A percentile compares a stretch with the other conserved stretches of the same genome.
phyloP scores from a whole-genome alignment of 92 coral and sea anemone genomes.

The Siderastrea siderea region DNA sequence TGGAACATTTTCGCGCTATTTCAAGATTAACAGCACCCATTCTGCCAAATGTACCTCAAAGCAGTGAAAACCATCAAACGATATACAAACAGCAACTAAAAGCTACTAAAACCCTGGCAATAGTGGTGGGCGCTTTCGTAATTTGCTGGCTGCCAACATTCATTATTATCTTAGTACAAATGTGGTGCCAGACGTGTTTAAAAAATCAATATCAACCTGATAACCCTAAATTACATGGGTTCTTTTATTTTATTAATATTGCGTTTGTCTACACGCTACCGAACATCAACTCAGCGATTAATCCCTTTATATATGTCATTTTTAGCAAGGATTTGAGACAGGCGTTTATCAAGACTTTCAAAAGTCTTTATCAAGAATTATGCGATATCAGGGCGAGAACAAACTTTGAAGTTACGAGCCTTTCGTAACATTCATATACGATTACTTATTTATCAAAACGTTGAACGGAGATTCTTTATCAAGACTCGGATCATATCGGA shows the following conservation, averaged over 20 bases:
- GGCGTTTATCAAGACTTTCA: slow-evolving; percentile 78
- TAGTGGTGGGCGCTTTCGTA: slow-evolving; percentile 87
- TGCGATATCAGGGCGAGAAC: slow-evolving; percentile 24
- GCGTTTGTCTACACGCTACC: slow-evolving; percentile 94
- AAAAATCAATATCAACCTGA: slow-evolving; percentile 13
- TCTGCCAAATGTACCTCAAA: slow-evolving; percentile 7
- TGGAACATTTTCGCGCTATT: slow-evolving; percentile 90
- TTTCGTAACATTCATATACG: not conserved
- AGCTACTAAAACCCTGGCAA: slow-evolving; percentile 87
- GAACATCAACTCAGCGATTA: slow-evolving; percentile 90
- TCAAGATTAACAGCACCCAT: slow-evolving; percentile 69
- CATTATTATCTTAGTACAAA: slow-evolving; percentile 62
- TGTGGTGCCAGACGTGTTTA: slow-evolving; percentile 80
- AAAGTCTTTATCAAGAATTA: slow-evolving; percentile 33
- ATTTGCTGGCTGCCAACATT: slow-evolving; percentile 88
- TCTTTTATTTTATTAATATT: slow-evolving; percentile 74
- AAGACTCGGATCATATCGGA: too few relatives aligned
- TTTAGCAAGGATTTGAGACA: slow-evolving; percentile 86
- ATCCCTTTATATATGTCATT: slow-evolving; percentile 92
- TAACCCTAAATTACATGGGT: slow-evolving; percentile 60
- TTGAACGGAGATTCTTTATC: too few relatives aligned
- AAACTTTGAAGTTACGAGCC: slow-evolving; percentile 10
- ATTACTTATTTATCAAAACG: too few relatives aligned
- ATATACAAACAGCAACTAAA: slow-evolving; percentile 78
- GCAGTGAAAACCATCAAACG: slow-evolving; percentile 50